A percentile compares a stretch with the other conserved stretches of the same genome.
Conservation (phyloP, 2,113 vertebrate genomes). For the Nasalis larvatus region DNA sequence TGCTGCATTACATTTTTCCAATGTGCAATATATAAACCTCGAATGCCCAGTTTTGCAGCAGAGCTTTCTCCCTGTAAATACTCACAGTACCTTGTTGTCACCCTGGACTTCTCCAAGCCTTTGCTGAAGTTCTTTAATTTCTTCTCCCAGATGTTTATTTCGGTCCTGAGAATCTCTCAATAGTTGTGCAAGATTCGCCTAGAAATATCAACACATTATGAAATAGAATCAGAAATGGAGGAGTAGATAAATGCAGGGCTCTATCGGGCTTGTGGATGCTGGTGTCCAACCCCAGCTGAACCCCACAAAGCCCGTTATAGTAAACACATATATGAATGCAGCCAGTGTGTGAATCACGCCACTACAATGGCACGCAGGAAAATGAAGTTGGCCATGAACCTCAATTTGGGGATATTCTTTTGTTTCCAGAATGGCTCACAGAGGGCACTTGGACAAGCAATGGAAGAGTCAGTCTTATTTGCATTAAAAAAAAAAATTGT, state of each 20-base stretch:
- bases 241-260: not conserved
- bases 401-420: not conserved
- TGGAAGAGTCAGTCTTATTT: not conserved
- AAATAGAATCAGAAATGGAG: constrained; percentile 19
- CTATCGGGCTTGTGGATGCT: not conserved
- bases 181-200: constrained; percentile 96
- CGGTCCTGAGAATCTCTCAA: constrained; percentile 92
- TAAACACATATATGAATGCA: not conserved
- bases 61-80: not conserved
- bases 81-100: constrained; percentile 94
- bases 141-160: constrained; percentile 91
- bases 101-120: constrained; percentile 94
- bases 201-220: constrained; percentile 67
- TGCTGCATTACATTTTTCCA: not conserved
- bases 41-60: not conserved
- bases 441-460: not conserved
- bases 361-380: not conserved
- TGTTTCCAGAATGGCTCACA: not conserved
- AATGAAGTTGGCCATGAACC: not conserved
- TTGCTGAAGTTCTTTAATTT: constrained; percentile 95
- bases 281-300: not conserved
- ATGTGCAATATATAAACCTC: not conserved
- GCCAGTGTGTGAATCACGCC: fast-evolving
- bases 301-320: not conserved
- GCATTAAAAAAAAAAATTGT: not conserved